phyloP scores from a whole-genome alignment of 2,888 invertebrate species.

The Melanostoma scalare region DNA sequence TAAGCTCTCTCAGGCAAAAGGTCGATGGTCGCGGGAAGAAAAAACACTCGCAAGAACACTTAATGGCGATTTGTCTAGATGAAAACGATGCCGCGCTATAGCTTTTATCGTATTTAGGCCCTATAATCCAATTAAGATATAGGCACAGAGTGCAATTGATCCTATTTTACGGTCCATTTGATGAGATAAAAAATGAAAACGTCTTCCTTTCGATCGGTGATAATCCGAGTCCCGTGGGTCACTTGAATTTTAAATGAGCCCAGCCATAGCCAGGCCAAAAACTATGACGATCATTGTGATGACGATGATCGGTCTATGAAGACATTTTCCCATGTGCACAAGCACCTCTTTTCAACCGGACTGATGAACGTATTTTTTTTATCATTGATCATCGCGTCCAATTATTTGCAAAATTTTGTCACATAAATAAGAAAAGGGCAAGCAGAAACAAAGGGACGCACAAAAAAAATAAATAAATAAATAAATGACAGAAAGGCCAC shows the following conservation, averaged over 20 bases:
- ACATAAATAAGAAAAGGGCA: constrained; percentile 80
- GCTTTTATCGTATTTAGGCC: constrained; percentile 39
- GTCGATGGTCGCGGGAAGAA: constrained; percentile 51
- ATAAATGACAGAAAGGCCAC: not conserved
- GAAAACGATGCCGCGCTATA: constrained; percentile 27
- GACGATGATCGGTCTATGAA: constrained; percentile 47
- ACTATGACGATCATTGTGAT: constrained; percentile 19
- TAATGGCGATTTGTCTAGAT: constrained; percentile 67
- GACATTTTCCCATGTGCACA: constrained; percentile 29
- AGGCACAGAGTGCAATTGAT: constrained; percentile 66
- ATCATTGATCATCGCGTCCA: constrained; percentile 77
- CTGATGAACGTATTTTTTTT: constrained; percentile 26
- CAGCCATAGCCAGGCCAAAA: not conserved
- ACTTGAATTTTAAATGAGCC: constrained; percentile 67
- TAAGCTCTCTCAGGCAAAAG: constrained; percentile 18
- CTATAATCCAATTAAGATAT: constrained; percentile 71
- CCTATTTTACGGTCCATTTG: constrained; percentile 73
- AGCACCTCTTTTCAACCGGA: not conserved
- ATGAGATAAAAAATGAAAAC: constrained; percentile 51
- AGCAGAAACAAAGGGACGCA: constrained; percentile 1
- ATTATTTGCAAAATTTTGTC: constrained; percentile 82
- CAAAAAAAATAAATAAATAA: constrained; percentile 10
- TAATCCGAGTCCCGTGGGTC: constrained; percentile 38
- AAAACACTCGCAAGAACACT: constrained; percentile 21
- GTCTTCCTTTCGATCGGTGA: constrained; percentile 21